phyloP scores from a whole-genome alignment of 2,113 vertebrate genomes.

The Ciconia boyciana region DNA sequence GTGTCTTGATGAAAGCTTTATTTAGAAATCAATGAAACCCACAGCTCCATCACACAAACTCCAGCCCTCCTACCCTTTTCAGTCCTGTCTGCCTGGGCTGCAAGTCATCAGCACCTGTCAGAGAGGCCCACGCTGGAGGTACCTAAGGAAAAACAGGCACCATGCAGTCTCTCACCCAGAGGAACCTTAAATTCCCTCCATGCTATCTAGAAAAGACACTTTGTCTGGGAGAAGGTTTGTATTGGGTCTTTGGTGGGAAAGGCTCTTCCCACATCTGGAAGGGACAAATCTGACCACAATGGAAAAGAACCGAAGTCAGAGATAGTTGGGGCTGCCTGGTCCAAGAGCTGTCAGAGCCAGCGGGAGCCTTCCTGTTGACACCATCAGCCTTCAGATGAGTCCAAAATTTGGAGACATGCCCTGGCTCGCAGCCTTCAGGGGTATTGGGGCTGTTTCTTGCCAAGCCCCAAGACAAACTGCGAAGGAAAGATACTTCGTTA shows the following conservation, averaged over 20 bases:
- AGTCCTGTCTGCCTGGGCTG: background rate
- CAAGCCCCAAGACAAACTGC: background rate
- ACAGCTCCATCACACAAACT: background rate
- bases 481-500: background rate
- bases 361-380: background rate
- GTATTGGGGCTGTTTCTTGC: background rate
- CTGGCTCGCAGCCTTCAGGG: background rate
- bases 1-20: conserved; percentile 14
- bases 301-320: background rate
- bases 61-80: background rate
- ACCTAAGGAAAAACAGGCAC: background rate
- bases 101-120: background rate
- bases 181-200: background rate
- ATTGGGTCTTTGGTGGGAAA: background rate
- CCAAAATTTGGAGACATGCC: background rate
- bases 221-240: background rate
- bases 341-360: background rate
- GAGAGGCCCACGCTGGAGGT: background rate
- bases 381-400: background rate
- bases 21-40: conserved; percentile 37
- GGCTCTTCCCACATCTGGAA: background rate
- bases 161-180: accelerated
- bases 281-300: background rate
- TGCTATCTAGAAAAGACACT: background rate
- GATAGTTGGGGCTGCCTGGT: background rate